Evolutionary conservation across 2,113 vertebrate species (phyloP).

Genomic region (Geococcyx californianus): DNA sequence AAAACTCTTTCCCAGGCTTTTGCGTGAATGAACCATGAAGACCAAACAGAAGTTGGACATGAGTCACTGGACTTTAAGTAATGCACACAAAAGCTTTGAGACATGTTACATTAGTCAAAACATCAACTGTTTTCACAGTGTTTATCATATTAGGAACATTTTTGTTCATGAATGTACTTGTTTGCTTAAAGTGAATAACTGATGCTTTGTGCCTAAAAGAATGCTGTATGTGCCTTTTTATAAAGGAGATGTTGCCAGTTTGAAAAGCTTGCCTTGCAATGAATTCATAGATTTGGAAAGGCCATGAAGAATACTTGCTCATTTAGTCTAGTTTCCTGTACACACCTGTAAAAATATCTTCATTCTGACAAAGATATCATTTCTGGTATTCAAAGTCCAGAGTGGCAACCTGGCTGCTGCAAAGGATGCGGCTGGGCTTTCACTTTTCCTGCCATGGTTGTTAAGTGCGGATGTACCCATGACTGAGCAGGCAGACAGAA

Average conservation of each 20-base stretch:
- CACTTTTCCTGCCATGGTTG: background rate
- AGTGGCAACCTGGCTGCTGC: background rate
- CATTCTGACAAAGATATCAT: background rate
- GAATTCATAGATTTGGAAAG: background rate
- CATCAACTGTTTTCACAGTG: background rate
- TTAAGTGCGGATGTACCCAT: rapidly evolving
- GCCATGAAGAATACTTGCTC: background rate
- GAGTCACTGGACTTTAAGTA: constrained; percentile 45
- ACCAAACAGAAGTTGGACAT: background rate
- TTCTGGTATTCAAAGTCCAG: background rate
- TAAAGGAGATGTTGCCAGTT: background rate
- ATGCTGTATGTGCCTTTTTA: background rate
- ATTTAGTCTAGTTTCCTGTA: background rate
- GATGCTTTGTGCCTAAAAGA: constrained; percentile 22
- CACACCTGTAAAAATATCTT: background rate
- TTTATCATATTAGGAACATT: constrained; percentile 37
- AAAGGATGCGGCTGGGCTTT: background rate
- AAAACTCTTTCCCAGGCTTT: background rate
- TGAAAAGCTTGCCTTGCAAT: background rate
- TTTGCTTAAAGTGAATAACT: constrained; percentile 15
- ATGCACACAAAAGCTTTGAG: background rate
- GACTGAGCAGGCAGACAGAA: background rate
- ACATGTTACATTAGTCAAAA: constrained; percentile 17
- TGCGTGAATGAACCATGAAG: background rate
- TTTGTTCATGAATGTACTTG: constrained; percentile 65